Percentiles rank a stretch among this genome's conserved stretches.
Conservation (phyloP, 2,888 invertebrate genomes). For the Petrophora chlorosata region DNA sequence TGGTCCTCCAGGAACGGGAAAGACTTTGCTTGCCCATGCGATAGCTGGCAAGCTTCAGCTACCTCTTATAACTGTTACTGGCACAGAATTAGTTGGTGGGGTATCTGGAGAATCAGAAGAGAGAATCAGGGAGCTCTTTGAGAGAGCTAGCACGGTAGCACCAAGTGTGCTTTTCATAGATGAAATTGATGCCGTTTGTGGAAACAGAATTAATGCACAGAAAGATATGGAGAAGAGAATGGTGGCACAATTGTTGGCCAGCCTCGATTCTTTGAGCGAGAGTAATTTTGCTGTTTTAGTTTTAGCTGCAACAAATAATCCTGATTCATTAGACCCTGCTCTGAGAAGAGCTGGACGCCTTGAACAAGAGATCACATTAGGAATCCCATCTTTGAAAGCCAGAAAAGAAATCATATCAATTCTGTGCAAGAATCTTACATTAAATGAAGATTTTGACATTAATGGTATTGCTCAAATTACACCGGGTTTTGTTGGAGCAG, state of each 20-base stretch:
- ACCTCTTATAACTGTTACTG: conserved; percentile 93
- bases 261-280: conserved; percentile 90
- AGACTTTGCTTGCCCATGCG: conserved; percentile 91
- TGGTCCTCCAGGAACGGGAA: conserved; percentile 98
- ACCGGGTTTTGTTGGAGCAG: conserved; percentile 98
- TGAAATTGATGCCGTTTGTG: conserved; percentile 98
- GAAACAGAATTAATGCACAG: conserved; percentile 94
- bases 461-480: conserved; percentile 91
- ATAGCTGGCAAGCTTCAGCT: conserved; percentile 94
- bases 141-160: conserved; percentile 88
- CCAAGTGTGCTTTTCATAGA: conserved; percentile 97
- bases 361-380: conserved; percentile 96
- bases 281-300: conserved; percentile 88
- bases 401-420: conserved; percentile 90
- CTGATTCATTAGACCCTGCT: conserved; percentile 96
- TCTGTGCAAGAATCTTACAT: conserved; percentile 87
- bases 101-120: conserved; percentile 98
- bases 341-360: conserved; percentile 96
- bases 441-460: conserved; percentile 89
- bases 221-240: conserved; percentile 98
- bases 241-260: conserved; percentile 95
- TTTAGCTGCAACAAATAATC: conserved; percentile 97
- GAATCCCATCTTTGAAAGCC: conserved; percentile 94
- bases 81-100: conserved; percentile 96
- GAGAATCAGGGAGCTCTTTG: conserved; percentile 95